Conservation (phyloP, 2,888 invertebrate genomes). For the Mylabris sibirica region DNA sequence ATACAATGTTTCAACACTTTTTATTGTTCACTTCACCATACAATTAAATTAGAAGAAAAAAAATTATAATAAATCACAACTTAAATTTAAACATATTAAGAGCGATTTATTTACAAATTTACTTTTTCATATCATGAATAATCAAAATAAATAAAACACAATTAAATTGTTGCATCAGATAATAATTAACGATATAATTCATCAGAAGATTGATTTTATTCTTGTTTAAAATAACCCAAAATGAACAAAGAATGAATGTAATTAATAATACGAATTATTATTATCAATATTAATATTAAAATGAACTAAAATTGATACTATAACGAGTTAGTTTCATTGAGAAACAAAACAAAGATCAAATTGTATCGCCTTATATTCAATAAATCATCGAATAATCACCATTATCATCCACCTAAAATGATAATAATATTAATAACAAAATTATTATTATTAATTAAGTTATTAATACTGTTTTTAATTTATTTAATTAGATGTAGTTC, state of each 20-base stretch:
- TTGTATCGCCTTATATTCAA: neutral
- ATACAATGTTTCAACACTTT: neutral
- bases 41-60: constrained; percentile 33
- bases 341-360: neutral
- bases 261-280: neutral
- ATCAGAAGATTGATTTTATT: neutral
- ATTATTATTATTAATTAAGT: neutral
- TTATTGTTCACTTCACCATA: constrained; percentile 45
- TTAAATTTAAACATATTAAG: constrained; percentile 38
- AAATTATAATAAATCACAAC: constrained; percentile 44
- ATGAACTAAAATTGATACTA: no score
- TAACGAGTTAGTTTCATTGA: neutral
- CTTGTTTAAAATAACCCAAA: neutral
- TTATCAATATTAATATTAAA: neutral
- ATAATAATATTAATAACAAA: constrained; percentile 9
- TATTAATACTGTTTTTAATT: neutral
- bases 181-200: neutral
- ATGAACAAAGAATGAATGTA: neutral
- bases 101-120: constrained; percentile 1
- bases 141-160: neutral
- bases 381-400: constrained; percentile 9
- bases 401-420: neutral
- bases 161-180: neutral
- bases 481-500: constrained; percentile 57
- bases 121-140: neutral